phyloP scores from a whole-genome alignment of 2,888 invertebrate genomes.

The Chymomyza amoena region DNA sequence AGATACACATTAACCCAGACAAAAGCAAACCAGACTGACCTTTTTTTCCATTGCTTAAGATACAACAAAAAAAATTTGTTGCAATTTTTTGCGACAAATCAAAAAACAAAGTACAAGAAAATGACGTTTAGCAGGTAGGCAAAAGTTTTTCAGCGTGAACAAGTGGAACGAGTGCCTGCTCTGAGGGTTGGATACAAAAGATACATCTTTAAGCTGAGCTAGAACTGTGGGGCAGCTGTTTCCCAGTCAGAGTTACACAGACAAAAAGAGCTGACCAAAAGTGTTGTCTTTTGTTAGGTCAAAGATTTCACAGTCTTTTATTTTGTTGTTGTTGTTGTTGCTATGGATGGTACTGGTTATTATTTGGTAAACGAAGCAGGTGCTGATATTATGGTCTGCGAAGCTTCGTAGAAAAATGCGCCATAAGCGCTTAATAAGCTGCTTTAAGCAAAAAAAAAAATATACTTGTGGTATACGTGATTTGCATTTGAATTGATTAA shows the following conservation, averaged over 20 bases:
- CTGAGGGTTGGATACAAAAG: no score
- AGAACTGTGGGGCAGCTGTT: background rate
- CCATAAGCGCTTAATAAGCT: slow-evolving; percentile 28
- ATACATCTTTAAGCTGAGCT: background rate
- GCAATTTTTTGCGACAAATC: slow-evolving; percentile 1
- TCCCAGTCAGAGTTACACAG: no score
- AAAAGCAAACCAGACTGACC: slow-evolving; percentile 32
- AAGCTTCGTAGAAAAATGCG: background rate
- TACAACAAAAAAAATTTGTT: background rate
- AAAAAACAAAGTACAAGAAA: background rate
- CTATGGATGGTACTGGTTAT: background rate
- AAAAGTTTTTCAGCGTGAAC: background rate
- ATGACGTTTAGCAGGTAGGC: background rate
- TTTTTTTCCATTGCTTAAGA: slow-evolving; percentile 36
- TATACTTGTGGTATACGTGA: background rate
- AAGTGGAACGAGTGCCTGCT: no score
- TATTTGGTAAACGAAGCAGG: background rate
- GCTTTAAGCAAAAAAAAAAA: background rate
- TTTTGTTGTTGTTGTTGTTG: no score
- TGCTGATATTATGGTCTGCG: background rate
- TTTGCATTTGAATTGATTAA: background rate
- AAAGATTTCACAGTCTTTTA: background rate
- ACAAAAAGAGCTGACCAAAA: background rate
- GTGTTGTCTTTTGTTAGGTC: background rate
- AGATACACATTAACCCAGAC: slow-evolving; percentile 4